Evolutionary conservation across 2,888 invertebrate species (phyloP).

Genomic region (Lamellibrachia satsuma): DNA sequence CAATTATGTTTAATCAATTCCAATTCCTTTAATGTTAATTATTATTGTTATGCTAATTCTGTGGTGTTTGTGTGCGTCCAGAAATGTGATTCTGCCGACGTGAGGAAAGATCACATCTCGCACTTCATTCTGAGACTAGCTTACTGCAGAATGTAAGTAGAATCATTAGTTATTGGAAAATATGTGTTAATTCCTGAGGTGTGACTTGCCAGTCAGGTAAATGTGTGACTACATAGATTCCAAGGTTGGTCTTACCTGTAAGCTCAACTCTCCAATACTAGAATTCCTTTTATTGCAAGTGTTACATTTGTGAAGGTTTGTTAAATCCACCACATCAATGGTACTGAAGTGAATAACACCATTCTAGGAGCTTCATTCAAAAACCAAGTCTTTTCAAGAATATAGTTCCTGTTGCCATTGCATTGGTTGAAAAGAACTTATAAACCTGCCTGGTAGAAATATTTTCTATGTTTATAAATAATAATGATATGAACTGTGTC

Average conservation of each 20-base stretch:
- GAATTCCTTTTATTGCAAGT: not conserved
- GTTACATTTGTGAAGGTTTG: not conserved
- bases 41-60: not conserved
- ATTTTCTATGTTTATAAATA: not conserved
- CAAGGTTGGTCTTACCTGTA: not conserved
- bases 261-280: not conserved
- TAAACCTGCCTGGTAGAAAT: not conserved
- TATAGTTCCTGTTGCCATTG: no score
- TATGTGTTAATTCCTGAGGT: not conserved
- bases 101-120: constrained; percentile 80
- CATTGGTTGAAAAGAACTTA: no score
- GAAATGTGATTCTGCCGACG: not conserved
- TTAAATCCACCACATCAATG: not conserved
- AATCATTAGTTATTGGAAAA: not conserved
- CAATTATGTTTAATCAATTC: not conserved
- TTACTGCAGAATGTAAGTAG: constrained; percentile 76
- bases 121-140: constrained; percentile 92
- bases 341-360: not conserved
- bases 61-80: not conserved
- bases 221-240: not conserved
- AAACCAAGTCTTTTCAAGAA: no score
- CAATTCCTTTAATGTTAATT: not conserved
- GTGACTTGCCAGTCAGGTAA: not conserved
- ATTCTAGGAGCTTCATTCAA: not conserved
- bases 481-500: not conserved